Evolutionary conservation across 2,888 invertebrate species (phyloP), one percentile per base, ranked within the genome.

Genomic region (Ophion ellenae): DNA sequence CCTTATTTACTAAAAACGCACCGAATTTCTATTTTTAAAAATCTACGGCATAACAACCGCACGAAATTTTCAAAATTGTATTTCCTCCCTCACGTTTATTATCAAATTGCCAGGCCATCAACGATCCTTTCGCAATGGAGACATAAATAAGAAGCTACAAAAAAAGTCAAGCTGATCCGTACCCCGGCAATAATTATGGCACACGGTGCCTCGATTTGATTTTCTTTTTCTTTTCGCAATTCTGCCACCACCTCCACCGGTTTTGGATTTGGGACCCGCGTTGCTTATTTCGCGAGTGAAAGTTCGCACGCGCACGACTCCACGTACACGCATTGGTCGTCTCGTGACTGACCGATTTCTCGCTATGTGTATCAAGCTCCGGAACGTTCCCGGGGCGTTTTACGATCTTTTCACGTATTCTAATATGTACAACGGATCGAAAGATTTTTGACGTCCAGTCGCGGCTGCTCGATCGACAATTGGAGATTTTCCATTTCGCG

Each of bases 181-280:
- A 47, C 24, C n/a, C 61, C 76, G 70, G 63, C 75, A 76, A 70
- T 63, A 69, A 77, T 69, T 40, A 59, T 40, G 83, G 78, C 78
- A 61, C 67, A 47, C 53, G 59, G 67, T 24, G 73, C 77, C 73
- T 32, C 69, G 45, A n/a, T 66, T 69, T 45, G 59, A 40, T 78
- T 76, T 40, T 66, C 59, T 28, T 59, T 77, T 53, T 61, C 7
- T 61, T 59, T 71, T 71, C 67, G 40, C n/a, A 9, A 17, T 69
- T 40, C 36, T 45, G n/a, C 53, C 28, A 36, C 40, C 36, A 71
- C 75, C 66, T 84, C 76, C 84, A 84, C 71, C 76, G 84, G 71
- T 80, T 84, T 36, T 57, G 47, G 36, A 84, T 71, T 71, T 80
- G n/a, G 20, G 36, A 83, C 28, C 63, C 47, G 59, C 36, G 45